phyloP scores from a whole-genome alignment of 2,113 vertebrate genomes.

The Hyperopisus bebe region DNA sequence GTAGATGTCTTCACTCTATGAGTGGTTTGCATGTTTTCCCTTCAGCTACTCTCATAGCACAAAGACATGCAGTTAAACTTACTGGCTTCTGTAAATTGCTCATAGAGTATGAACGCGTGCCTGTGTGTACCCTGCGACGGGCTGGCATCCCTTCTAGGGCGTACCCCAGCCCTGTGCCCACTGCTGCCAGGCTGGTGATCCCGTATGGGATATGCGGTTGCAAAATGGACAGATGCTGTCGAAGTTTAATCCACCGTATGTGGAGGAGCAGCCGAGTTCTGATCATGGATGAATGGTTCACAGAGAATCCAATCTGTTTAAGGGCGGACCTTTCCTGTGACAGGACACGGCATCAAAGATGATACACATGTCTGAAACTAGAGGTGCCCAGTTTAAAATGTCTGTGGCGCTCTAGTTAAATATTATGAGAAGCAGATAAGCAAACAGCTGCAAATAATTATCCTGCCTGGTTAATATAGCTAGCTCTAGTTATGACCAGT shows the following conservation, averaged over 20 bases:
- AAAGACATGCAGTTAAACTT: background rate
- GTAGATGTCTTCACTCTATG: background rate
- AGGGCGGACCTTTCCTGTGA: background rate
- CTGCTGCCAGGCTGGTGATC: background rate
- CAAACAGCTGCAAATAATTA: background rate
- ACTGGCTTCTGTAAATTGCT: background rate
- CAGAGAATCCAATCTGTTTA: background rate
- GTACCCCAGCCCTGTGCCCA: background rate
- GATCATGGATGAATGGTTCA: background rate
- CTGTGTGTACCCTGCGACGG: background rate
- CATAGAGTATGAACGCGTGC: background rate
- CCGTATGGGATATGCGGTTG: background rate
- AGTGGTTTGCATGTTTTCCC: background rate
- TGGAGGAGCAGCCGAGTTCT: background rate
- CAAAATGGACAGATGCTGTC: background rate
- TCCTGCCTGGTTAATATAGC: background rate
- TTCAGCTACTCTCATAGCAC: background rate
- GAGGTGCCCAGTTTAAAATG: background rate
- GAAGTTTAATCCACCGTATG: background rate
- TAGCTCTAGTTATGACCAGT: background rate
- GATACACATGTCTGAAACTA: background rate
- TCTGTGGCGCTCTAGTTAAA: background rate
- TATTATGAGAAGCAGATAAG: background rate
- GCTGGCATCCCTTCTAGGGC: background rate
- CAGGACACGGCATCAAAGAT: background rate